Evolutionary conservation across 2,797 vertebrate species (phyloP), one percentile per base, ranked within the genome.

Genomic region (Typhlichthys eigenmanni): DNA sequence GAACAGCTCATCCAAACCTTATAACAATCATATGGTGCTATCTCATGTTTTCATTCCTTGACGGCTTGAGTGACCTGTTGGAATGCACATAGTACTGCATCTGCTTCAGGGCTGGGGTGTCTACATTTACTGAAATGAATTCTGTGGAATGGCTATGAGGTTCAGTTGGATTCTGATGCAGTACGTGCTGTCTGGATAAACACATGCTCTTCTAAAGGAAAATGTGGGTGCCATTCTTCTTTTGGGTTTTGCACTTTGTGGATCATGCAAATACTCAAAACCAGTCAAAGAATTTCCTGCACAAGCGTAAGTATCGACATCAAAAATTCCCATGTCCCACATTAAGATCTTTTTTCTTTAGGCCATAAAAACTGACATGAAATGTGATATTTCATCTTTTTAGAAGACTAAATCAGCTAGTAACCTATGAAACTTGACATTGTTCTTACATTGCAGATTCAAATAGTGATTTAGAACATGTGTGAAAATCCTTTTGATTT

Each of bases 11-110:
- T 55, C 68, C 71, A 72, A 83, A 85, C 60, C 57, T 75, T 71
- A 47, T 52, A 69, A 60, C 70, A 67, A 62, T 78, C 71, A 62
- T 79, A 68, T 72, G 71, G 82, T 76, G 78, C 51, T 56, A 76
- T 58, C 59, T 78, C 64, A 57, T 68, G 74, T 84, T 78, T 79
- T 64, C 52, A 50, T 75, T 78, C 24, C 24, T 72, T 76, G 72
- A 63, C 58, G 46, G 62, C 90, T 87, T 91, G 84, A 0, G 88
- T 94, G 90, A 94, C 91, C 88, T 92, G 92, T 85, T 91, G 92
- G 90, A 86, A 79, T 74, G 68, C 59, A 64, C 68, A n/a, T 66
- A 60, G 80, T 68, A 69, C 66, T 79, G 2, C 56, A 43, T 47
- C 52, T 38, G 34, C 34, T 3, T 24, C 24, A 38, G 34, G 29